Conservation (phyloP, 2,797 vertebrate species). For the Anas georgica region DNA sequence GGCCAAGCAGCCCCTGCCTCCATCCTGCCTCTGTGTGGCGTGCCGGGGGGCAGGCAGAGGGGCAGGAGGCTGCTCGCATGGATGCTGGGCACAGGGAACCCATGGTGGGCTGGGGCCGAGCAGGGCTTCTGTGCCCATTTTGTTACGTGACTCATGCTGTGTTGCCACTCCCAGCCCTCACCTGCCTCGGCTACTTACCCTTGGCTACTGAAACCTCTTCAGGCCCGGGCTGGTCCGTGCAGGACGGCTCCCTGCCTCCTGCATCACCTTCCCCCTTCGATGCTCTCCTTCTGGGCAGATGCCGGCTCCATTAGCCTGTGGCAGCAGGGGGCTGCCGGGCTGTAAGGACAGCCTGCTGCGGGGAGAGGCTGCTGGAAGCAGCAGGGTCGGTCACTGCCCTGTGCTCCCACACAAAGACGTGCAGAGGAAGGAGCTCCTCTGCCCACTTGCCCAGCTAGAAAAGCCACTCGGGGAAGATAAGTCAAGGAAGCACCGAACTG, state of each 20-base stretch:
- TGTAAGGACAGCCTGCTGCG: background rate
- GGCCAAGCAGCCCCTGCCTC: background rate
- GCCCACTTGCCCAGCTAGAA: too few species aligned
- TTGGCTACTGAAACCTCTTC: background rate
- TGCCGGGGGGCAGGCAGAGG: rapidly evolving
- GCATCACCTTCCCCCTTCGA: background rate
- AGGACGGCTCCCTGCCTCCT: background rate
- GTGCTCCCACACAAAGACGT: background rate
- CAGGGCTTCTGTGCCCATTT: background rate
- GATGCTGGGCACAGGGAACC: background rate
- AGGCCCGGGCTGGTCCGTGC: background rate
- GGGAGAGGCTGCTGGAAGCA: background rate
- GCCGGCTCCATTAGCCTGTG: background rate
- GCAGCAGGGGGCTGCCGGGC: too few species aligned
- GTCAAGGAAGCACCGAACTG: background rate
- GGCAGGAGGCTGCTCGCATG: rapidly evolving
- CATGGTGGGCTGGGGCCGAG: background rate
- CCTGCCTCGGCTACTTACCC: background rate
- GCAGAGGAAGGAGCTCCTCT: background rate
- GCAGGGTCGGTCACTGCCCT: background rate
- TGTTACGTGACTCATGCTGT: background rate
- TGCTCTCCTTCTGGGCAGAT: background rate
- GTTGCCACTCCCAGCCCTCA: rapidly evolving
- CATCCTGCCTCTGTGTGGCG: background rate
- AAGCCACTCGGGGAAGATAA: background rate